phyloP scores from a whole-genome alignment of 2,888 invertebrate species.

The Strigamia maritima region DNA sequence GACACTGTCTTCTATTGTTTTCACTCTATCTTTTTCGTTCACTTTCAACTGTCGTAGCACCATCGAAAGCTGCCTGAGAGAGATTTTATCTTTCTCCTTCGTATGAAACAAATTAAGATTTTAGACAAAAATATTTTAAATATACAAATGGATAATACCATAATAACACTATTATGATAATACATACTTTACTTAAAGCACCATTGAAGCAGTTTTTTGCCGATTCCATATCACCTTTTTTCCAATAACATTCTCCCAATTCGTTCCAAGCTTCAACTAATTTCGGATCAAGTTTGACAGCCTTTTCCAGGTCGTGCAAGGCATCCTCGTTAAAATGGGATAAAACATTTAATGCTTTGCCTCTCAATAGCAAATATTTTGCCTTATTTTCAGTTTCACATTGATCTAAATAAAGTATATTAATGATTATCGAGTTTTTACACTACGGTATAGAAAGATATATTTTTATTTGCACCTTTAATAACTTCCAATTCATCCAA shows the following conservation, averaged over 20 bases:
- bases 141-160: too few relatives aligned
- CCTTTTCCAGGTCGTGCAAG: conserved; percentile 71
- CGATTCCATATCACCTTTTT: conserved; percentile 73
- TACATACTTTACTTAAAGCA: conserved; percentile 51
- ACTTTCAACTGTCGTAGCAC: conserved; percentile 66
- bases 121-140: neutral
- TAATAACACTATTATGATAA: neutral
- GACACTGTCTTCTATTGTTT: conserved; percentile 68
- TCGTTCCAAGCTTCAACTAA: conserved; percentile 82
- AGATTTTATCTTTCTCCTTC: conserved; percentile 69
- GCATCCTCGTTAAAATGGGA: conserved; percentile 67
- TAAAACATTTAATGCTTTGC: conserved; percentile 69
- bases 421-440: too few relatives aligned
- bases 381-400: conserved; percentile 42
- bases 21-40: conserved; percentile 56
- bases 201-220: conserved; percentile 80
- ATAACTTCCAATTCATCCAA: neutral
- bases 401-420: neutral
- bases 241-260: conserved; percentile 84
- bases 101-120: neutral
- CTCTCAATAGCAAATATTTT: conserved; percentile 66
- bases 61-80: conserved; percentile 76
- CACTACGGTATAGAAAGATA: neutral
- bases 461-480: neutral
- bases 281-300: conserved; percentile 78